These are phyloP conservation scores for Nicator chloris DNA, from an alignment of 2,113 vertebrate species.

Conservation along the genomic window DNA sequence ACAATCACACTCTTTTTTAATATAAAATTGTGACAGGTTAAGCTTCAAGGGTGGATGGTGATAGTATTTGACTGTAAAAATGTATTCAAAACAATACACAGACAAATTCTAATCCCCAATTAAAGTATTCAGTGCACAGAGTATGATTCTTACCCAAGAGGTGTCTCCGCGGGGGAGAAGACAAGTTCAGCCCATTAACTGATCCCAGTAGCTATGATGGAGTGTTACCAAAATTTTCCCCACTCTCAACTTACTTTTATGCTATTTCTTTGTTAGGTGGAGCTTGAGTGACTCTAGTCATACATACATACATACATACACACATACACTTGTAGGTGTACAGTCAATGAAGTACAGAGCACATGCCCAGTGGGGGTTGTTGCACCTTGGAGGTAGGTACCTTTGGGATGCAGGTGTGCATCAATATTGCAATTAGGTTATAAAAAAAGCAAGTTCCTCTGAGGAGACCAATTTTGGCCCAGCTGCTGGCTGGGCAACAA, in stretches of 20 bases:
- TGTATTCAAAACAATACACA: background rate
- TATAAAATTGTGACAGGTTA: background rate
- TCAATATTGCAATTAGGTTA: background rate
- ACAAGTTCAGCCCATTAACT: fast-evolving
- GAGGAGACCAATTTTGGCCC: background rate
- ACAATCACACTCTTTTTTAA: background rate
- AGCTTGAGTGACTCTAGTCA: background rate
- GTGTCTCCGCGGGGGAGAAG: background rate
- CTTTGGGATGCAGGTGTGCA: background rate
- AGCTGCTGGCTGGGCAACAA: fast-evolving
- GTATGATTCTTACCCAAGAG: background rate
- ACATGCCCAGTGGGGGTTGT: background rate
- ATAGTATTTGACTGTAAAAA: background rate
- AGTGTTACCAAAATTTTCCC: background rate
- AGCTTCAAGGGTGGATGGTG: background rate
- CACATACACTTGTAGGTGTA: no score
- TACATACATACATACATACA: no score
- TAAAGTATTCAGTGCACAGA: background rate
- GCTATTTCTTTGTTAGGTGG: background rate
- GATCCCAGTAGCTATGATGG: background rate
- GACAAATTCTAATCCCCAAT: background rate
- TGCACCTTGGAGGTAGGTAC: background rate
- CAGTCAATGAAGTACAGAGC: background rate
- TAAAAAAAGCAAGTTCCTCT: background rate
- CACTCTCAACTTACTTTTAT: background rate